These are phyloP conservation scores for Lepilemur septentrionalis DNA, from an alignment of 2,797 vertebrate genomes.

Conservation along the genomic window DNA sequence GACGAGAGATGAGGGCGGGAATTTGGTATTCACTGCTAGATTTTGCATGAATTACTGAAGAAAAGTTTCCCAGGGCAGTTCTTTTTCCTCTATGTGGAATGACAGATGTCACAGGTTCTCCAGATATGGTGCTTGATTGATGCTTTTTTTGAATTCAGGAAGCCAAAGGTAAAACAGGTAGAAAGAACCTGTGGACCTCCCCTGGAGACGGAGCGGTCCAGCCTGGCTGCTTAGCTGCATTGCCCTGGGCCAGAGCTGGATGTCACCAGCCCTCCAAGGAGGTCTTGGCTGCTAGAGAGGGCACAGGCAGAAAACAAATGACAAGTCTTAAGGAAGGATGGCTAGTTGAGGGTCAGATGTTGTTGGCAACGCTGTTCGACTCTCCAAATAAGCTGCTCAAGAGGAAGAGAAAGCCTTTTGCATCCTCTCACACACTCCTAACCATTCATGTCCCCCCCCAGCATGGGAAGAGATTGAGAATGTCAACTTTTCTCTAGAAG, in stretches of 20 bases:
- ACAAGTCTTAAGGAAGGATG: slow-evolving; percentile 64
- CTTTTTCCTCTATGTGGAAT: slow-evolving; percentile 62
- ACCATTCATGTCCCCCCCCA: not conserved
- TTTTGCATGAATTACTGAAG: not conserved
- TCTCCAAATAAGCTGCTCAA: not conserved
- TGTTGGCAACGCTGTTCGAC: not conserved
- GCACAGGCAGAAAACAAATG: slow-evolving; percentile 69
- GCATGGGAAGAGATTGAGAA: not conserved
- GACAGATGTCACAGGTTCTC: slow-evolving; percentile 72
- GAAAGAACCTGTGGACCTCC: slow-evolving; percentile 50
- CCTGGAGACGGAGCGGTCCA: slow-evolving; percentile 44
- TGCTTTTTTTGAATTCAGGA: slow-evolving; percentile 71
- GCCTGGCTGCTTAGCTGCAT: not conserved
- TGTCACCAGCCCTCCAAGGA: slow-evolving; percentile 74
- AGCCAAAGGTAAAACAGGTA: slow-evolving; percentile 62
- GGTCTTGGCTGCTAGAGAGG: slow-evolving; percentile 59
- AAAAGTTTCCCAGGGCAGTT: not conserved
- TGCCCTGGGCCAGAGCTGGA: slow-evolving; percentile 68
- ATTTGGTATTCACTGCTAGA: not conserved
- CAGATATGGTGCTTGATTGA: slow-evolving; percentile 42
- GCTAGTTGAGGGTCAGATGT: not conserved
- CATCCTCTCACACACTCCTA: not conserved
- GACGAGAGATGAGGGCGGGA: not conserved
- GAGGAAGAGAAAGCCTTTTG: not conserved
- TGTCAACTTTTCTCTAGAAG: not conserved